Evolutionary conservation across 2,113 vertebrate genomes (phyloP).

Genomic region (Hippocampus abdominalis): DNA sequence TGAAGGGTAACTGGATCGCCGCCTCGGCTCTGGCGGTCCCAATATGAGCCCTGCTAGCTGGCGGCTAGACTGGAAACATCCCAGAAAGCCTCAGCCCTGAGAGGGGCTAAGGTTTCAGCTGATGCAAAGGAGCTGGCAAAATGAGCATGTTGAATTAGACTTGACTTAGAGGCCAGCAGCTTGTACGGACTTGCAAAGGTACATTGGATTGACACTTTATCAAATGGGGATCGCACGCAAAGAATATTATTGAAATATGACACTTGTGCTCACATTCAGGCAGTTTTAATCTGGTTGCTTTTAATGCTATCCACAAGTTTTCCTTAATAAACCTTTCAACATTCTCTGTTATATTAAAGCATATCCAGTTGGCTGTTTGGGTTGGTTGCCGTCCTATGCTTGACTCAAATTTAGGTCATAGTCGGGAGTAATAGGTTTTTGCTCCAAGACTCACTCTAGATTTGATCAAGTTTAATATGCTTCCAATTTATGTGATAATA

Average conservation of each 20-base stretch:
- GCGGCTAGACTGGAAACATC: constrained; percentile 69
- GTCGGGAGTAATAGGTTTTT: not conserved
- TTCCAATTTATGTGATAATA: not conserved
- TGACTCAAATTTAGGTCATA: not conserved
- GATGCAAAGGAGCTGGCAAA: constrained; percentile 64
- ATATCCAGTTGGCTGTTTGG: constrained; percentile 19
- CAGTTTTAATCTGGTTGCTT: constrained; percentile 25
- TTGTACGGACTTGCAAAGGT: constrained; percentile 54
- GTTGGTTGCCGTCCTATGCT: constrained; percentile 9
- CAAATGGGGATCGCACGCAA: constrained; percentile 20
- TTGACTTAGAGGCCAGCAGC: constrained; percentile 70
- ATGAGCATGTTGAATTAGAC: constrained; percentile 74
- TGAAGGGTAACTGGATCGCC: constrained; percentile 74
- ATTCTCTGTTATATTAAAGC: constrained; percentile 18
- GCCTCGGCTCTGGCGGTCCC: constrained; percentile 60
- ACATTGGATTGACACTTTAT: constrained; percentile 60
- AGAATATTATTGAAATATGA: constrained; percentile 45
- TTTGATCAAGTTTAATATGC: not conserved
- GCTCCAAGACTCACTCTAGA: not conserved
- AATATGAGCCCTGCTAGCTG: constrained; percentile 63
- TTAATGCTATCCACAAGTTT: constrained; percentile 12
- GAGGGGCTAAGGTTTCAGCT: constrained; percentile 74
- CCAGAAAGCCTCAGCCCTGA: constrained; percentile 64
- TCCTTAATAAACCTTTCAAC: constrained; percentile 39
- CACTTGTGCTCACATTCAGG: constrained; percentile 37